These are phyloP conservation scores for Horisme vitalbata DNA, from an alignment of 2,888 invertebrate species.

Conservation along the genomic window DNA sequence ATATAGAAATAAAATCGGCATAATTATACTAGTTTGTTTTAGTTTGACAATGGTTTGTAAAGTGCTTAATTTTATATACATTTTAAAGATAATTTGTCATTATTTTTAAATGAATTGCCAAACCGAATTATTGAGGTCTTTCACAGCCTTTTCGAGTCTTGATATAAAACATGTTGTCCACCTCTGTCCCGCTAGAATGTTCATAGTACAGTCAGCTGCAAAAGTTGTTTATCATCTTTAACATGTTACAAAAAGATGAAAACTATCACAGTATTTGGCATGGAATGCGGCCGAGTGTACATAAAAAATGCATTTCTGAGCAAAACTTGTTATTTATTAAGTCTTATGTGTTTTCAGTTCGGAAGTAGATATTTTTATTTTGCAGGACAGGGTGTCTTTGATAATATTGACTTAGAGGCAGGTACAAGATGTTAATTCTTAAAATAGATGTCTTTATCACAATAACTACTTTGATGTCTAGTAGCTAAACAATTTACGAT, in stretches of 20 bases:
- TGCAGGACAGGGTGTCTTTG: slow-evolving; percentile 17
- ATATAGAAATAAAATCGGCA: too few relatives aligned
- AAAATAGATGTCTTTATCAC: slow-evolving; percentile 27
- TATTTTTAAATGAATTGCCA: slow-evolving; percentile 37
- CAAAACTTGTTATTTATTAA: slow-evolving; percentile 5
- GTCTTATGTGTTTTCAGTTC: slow-evolving; percentile 11
- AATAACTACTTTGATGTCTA: slow-evolving; percentile 28
- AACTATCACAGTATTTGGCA: slow-evolving; percentile 29
- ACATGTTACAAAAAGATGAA: slow-evolving; percentile 17
- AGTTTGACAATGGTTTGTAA: background rate
- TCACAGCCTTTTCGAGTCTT: slow-evolving; percentile 80
- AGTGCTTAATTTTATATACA: background rate
- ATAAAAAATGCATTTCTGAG: slow-evolving; percentile 14
- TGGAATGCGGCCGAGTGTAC: slow-evolving; percentile 25
- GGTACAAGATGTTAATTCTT: slow-evolving; percentile 25
- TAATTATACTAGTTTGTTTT: too few relatives aligned
- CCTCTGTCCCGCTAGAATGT: slow-evolving; percentile 52
- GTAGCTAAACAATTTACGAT: slow-evolving; percentile 58
- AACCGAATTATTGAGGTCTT: slow-evolving; percentile 69
- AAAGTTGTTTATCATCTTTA: slow-evolving; percentile 21
- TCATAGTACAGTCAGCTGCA: slow-evolving; percentile 22
- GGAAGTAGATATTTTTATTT: background rate
- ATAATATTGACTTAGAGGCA: slow-evolving; percentile 26
- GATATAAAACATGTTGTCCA: slow-evolving; percentile 55
- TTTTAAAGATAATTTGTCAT: background rate